Base-by-base conservation (phyloP, 2,888 invertebrate species). In the Trichogramma dendrolimi region DNA sequence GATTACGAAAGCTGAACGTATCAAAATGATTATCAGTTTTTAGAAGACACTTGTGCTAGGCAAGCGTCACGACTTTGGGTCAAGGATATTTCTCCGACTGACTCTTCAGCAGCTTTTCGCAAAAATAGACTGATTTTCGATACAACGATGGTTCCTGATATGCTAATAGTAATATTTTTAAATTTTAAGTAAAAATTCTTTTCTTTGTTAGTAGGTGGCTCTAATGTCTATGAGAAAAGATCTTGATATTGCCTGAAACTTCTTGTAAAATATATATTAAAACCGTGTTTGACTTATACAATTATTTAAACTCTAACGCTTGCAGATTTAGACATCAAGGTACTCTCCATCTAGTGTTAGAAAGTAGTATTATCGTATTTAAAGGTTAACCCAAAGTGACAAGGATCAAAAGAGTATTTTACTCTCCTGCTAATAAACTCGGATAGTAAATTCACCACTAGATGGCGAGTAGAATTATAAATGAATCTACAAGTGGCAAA, bases 21-120 rank as follows among this genome's bases (percentile, higher is more conserved):
- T 27, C 27, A 2, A 27, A 27, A 27, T 27, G 27, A 27, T 27
- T 27, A 27, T 27, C 27, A 62, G 62, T 55, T 62, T 38, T 44
- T 55, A 39, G 11, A 11, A 47, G 50, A 50, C 41, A 42, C 51
- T 47, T 51, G 49, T 42, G 39, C 58, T 39, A 58, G 51, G 47
- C 54, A 62, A 58, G 62, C 51, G 58, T 62, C 62, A 58, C 58
- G 58, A 47, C 62, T 62, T 58, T 62, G 62, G 58, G 50, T 58
- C 51, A 51, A 51, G 58, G 62, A 58, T 51, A 14, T 58, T 58
- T 44, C 62, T 40, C 46, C 47, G 50, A 38, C 41, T 39, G 43
- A 27, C 27, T 27, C 38, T 44, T 47, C 56, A 11, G 47, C 52
- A 10, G 50, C 57, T 44, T 40, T 14, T 46, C 14, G 39, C 42